These are phyloP conservation scores for Lithobates sylvaticus DNA, from an alignment of 2,797 vertebrate genomes.

Conservation along the genomic window DNA sequence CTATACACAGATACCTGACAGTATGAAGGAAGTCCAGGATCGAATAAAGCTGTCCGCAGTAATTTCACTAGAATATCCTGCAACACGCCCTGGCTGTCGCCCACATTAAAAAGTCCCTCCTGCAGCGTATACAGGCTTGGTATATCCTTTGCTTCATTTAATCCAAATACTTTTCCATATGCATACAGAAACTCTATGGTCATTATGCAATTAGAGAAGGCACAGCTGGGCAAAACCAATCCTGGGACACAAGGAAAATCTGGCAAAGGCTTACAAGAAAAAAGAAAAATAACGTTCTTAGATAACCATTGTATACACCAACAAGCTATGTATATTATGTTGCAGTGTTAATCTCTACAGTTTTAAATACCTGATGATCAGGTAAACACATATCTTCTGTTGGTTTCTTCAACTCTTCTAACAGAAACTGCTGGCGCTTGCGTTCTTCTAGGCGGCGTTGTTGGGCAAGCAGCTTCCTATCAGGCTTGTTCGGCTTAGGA, in stretches of 20 bases:
- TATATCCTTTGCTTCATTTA: slow-evolving; percentile 87
- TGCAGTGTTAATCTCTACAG: neutral
- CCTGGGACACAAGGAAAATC: slow-evolving; percentile 88
- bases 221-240: slow-evolving; percentile 84
- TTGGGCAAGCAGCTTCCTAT: slow-evolving; percentile 80
- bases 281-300: neutral
- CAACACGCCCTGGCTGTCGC: slow-evolving; percentile 83
- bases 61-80: slow-evolving; percentile 90
- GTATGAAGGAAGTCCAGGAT: slow-evolving; percentile 89
- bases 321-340: neutral
- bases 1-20: slow-evolving; percentile 83
- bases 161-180: slow-evolving; percentile 91
- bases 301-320: neutral
- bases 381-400: slow-evolving; percentile 95
- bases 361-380: slow-evolving; percentile 85
- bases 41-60: slow-evolving; percentile 84
- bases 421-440: slow-evolving; percentile 89
- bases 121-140: slow-evolving; percentile 89
- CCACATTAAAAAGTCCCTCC: slow-evolving; percentile 90
- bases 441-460: slow-evolving; percentile 90
- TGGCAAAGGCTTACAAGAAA: slow-evolving; percentile 82
- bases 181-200: slow-evolving; percentile 92
- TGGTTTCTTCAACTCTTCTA: slow-evolving; percentile 96
- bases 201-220: slow-evolving; percentile 90
- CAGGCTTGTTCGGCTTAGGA: slow-evolving; percentile 82